A percentile compares a stretch with the other conserved stretches of the same genome.
Conservation (phyloP, 2,888 invertebrate genomes). For the Drosophila siamana region DNA sequence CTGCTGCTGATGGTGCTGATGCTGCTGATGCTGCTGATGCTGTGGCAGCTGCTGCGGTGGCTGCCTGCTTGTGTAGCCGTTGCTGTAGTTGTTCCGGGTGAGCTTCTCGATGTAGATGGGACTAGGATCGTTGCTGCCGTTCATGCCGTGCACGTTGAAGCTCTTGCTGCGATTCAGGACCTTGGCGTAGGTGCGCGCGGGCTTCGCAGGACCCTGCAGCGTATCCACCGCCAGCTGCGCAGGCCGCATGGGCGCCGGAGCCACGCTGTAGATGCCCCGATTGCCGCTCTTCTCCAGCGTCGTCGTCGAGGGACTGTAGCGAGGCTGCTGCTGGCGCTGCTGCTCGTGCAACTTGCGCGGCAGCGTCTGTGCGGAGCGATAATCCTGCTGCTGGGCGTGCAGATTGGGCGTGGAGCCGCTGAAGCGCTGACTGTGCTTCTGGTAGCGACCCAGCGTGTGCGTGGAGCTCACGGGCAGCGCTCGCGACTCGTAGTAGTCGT, state of each 20-base stretch:
- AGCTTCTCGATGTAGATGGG: constrained; percentile 85
- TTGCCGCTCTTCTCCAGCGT: constrained; percentile 36
- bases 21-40: not conserved
- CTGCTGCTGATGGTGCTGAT: constrained; percentile 18
- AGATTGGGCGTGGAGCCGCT: constrained; percentile 87
- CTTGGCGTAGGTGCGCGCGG: constrained; percentile 91
- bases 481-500: constrained; percentile 63
- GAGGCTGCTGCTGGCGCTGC: constrained; percentile 9
- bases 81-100: constrained; percentile 81
- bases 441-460: constrained; percentile 92
- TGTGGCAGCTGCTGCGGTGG: not conserved
- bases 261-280: constrained; percentile 5
- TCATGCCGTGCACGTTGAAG: constrained; percentile 91
- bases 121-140: constrained; percentile 86
- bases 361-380: constrained; percentile 90
- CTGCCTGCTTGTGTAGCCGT: constrained; percentile 29
- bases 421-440: constrained; percentile 92
- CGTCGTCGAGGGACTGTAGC: constrained; percentile 12
- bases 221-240: constrained; percentile 2
- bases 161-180: constrained; percentile 93
- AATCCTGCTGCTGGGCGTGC: constrained; percentile 83
- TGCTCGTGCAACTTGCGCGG: constrained; percentile 88
- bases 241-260: constrained; percentile 6
- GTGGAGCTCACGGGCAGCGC: constrained; percentile 68
- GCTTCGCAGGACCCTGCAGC: constrained; percentile 88